phyloP scores from a whole-genome alignment of 30 jellyfish, hydroid and myxozoan species.

The Chironex yamaguchii region DNA sequence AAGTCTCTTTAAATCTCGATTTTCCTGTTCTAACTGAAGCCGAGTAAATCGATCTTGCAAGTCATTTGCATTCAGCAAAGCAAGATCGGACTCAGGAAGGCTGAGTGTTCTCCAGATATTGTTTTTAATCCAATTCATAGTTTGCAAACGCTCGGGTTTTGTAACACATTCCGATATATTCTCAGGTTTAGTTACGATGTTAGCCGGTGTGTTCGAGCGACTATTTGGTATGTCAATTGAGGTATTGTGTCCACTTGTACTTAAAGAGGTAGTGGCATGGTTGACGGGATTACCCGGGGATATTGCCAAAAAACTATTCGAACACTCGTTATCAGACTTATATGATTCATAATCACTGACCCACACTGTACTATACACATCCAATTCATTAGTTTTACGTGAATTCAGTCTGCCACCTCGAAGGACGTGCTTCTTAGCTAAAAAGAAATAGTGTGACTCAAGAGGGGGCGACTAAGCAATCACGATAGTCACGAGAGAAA shows the following conservation, averaged over 20 bases:
- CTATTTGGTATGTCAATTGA: constrained; percentile 8
- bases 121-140: no score
- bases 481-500: no score
- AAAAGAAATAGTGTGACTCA: constrained; percentile 74
- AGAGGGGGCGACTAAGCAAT: no score
- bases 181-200: constrained; percentile 46
- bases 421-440: constrained; percentile 74
- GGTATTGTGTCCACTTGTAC: constrained; percentile 47
- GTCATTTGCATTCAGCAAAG: constrained; percentile 85
- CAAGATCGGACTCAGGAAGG: constrained; percentile 95
- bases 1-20: constrained; percentile 81
- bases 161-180: constrained; percentile 42
- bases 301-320: constrained; percentile 74
- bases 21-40: constrained; percentile 95
- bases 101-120: constrained; percentile 90
- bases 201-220: constrained; percentile 85
- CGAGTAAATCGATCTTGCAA: constrained; percentile 93
- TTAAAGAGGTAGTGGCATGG: constrained; percentile 75
- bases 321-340: constrained; percentile 74
- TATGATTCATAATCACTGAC: constrained; percentile 96
- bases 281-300: constrained; percentile 83
- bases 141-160: constrained; percentile 69
- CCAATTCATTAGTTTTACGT: constrained; percentile 74
- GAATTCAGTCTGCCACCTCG: constrained; percentile 82
- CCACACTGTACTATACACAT: constrained; percentile 98